Evolutionary conservation across 2,888 invertebrate species (phyloP).

Genomic region (Laspeyria flexula): DNA sequence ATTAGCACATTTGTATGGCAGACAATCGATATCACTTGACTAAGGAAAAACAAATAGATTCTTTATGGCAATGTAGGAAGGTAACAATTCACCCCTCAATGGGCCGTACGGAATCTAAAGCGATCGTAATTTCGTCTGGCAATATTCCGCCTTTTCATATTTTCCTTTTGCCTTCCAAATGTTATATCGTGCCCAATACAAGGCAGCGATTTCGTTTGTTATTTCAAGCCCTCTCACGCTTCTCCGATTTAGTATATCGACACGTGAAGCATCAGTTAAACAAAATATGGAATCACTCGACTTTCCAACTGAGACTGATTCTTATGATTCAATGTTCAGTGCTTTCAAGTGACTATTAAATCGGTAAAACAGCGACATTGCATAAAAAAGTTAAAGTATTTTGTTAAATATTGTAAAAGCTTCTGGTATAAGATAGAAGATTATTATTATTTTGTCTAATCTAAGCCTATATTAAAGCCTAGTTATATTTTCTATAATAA

Average conservation of each 20-base stretch:
- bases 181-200: constrained; percentile 79
- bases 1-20: constrained; percentile 51
- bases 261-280: constrained; percentile 74
- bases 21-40: constrained; percentile 66
- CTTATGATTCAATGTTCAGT: not conserved
- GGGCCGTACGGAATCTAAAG: constrained; percentile 81
- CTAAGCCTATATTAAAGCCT: too few species aligned
- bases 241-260: constrained; percentile 77
- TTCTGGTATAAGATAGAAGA: too few species aligned
- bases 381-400: not conserved
- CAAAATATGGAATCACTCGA: constrained; percentile 66
- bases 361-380: not conserved
- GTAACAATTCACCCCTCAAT: constrained; percentile 83
- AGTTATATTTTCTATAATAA: constrained; percentile 58
- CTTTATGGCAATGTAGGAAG: constrained; percentile 80
- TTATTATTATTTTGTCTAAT: too few species aligned
- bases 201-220: constrained; percentile 82
- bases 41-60: constrained; percentile 79
- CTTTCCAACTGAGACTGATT: constrained; percentile 36
- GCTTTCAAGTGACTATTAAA: constrained; percentile 12
- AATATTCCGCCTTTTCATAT: constrained; percentile 84
- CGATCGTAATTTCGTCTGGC: constrained; percentile 84
- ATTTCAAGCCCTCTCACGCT: constrained; percentile 76
- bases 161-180: constrained; percentile 79
- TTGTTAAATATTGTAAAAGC: too few species aligned